A percentile compares a stretch with the other conserved stretches of the same genome.
Conservation (phyloP, 2,888 invertebrate species). For the Andrena hattorfiana region DNA sequence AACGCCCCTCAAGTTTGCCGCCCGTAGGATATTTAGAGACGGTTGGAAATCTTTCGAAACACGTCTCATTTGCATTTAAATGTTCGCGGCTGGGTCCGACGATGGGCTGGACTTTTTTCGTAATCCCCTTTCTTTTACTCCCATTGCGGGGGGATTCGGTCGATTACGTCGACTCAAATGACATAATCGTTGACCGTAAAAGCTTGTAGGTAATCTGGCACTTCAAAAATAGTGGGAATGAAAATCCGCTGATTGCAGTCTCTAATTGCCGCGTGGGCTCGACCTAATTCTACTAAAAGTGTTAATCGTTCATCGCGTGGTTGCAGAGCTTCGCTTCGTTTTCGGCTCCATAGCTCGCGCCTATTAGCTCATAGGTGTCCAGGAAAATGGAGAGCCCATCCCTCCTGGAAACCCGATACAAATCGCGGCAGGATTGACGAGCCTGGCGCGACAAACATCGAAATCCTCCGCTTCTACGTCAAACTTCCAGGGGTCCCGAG, state of each 20-base stretch:
- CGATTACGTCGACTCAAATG: constrained; percentile 22
- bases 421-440: neutral
- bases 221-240: constrained; percentile 3
- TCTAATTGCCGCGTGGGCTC: constrained; percentile 2
- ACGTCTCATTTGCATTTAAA: constrained; percentile 22
- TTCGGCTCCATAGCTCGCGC: neutral
- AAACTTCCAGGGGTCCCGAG: neutral
- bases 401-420: neutral
- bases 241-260: constrained; percentile 19
- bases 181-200: constrained; percentile 22
- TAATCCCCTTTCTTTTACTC: neutral
- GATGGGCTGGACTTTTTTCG: neutral
- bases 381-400: neutral
- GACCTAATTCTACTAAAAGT: constrained; percentile 18
- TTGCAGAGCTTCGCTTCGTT: neutral
- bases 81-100: neutral
- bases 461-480: neutral
- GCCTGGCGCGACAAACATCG: neutral
- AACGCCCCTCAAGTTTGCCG: neutral
- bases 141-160: constrained; percentile 18
- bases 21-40: neutral
- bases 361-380: neutral
- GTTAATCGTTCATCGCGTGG: constrained; percentile 6
- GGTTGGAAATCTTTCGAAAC: constrained; percentile 14
- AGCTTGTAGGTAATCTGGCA: constrained; percentile 9